Evolutionary conservation across 2,113 vertebrate genomes (phyloP).

Genomic region (Crotalus horridus): DNA sequence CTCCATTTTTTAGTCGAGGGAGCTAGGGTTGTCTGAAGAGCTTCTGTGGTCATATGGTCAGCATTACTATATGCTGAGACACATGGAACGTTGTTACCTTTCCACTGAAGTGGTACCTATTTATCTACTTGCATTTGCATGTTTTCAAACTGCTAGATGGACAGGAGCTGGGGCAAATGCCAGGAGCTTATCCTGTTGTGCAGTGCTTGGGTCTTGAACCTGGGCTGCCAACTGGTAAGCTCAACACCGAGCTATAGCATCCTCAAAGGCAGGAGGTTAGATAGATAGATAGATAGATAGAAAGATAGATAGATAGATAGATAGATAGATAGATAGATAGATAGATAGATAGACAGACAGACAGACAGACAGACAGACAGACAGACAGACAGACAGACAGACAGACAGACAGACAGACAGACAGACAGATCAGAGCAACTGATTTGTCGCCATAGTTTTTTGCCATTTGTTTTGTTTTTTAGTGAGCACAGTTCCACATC

Average conservation of each 20-base stretch:
- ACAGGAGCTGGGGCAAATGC: neutral
- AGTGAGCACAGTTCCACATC: neutral
- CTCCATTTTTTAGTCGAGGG: neutral
- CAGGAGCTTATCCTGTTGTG: neutral
- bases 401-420: neutral
- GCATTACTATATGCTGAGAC: neutral
- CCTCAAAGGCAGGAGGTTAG: neutral
- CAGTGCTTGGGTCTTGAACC: neutral
- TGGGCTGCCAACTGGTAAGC: neutral
- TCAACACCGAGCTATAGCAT: neutral
- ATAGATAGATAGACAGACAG: neutral
- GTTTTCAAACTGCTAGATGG: neutral
- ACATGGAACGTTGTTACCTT: neutral
- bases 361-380: neutral
- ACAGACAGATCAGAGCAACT: neutral
- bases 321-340: neutral
- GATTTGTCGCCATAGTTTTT: slow-evolving; percentile 19
- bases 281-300: neutral
- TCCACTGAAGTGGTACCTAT: neutral
- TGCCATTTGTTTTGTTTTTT: neutral
- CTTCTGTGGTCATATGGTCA: neutral
- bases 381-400: neutral
- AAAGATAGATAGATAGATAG: neutral
- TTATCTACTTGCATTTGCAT: neutral
- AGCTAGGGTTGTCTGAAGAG: neutral